A percentile compares a stretch with the other conserved stretches of the same genome.
Conservation (phyloP, 2,888 invertebrate genomes). For the Carabus problematicus region DNA sequence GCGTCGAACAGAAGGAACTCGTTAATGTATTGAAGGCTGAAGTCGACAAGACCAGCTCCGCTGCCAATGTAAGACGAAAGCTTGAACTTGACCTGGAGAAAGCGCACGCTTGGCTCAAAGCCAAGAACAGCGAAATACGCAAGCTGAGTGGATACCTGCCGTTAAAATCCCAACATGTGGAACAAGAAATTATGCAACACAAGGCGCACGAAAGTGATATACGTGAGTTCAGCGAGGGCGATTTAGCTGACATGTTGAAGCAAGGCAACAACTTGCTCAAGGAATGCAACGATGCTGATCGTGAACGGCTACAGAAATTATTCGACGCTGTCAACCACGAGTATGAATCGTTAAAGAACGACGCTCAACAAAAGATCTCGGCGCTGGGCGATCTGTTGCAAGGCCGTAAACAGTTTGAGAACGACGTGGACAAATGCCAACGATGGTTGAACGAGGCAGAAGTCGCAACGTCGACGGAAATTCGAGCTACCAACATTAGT, state of each 20-base stretch:
- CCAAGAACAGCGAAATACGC: constrained; percentile 77
- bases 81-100: constrained; percentile 81
- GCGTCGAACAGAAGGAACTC: constrained; percentile 78
- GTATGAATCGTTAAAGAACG: constrained; percentile 75
- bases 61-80: constrained; percentile 75
- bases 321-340: constrained; percentile 74
- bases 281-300: constrained; percentile 80
- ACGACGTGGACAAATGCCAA: constrained; percentile 79
- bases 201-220: constrained; percentile 79
- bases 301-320: constrained; percentile 69
- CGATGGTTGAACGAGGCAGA: constrained; percentile 93
- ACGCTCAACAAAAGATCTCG: constrained; percentile 75
- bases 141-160: constrained; percentile 80
- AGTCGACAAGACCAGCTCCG: constrained; percentile 73
- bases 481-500: constrained; percentile 80
- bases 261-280: constrained; percentile 79
- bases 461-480: constrained; percentile 81
- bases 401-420: constrained; percentile 82
- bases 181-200: constrained; percentile 79
- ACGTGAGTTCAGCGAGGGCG: constrained; percentile 77
- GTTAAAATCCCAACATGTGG: constrained; percentile 80
- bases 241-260: constrained; percentile 76
- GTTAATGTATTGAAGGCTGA: constrained; percentile 75
- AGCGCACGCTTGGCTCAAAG: constrained; percentile 81
- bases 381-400: constrained; percentile 76